Base-by-base conservation (phyloP, 2,888 invertebrate species). In the Rhingia rostrata region DNA sequence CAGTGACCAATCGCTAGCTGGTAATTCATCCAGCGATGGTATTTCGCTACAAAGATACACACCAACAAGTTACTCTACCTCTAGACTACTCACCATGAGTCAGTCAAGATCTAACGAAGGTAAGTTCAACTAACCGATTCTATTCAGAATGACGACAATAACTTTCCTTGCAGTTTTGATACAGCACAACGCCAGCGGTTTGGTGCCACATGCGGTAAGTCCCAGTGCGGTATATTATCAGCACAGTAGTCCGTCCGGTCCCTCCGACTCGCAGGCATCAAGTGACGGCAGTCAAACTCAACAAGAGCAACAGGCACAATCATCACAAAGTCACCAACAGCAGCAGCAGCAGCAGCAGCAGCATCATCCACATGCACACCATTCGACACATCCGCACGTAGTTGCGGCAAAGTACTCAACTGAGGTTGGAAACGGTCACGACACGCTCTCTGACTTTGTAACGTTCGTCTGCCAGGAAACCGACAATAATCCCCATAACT, bases 381-480 rank as follows among this genome's bases (percentile, higher is more conserved):
- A 92, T 82, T 91, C 92, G 84, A 91, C 93, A 86, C 93, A 93
- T 86, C 93, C 93, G 86, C 93, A 94, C 56, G 47, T 88, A 86
- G 91, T 92, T 82, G 91, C 92, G 77, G 91, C 92, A 3, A 95
- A 95, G 91, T 96, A 97, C 90, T 94, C 95, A 45, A 92, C 93
- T 53, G 92, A 92, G 0, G 90, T 92, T 6, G 96, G 96, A 88
- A 95, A 96, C 4, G 95, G 96, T 0, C 96, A 97, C 90, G 84
- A 84, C 22, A 97, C 97, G 0, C 94, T 98, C 86, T 96, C 97
- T 2, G 98, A 99, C 92, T 98, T 98, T 92, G 98, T 98, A 86
- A 98, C 98, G 53, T 97, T 98, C 90, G 98, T 98, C 66, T 98
- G 98, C 90, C 98, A 98, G 92, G 98, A 98, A 92, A 96, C 96